These are phyloP conservation scores for Podotricha telesiphe DNA, from an alignment of 2,888 invertebrate species.

Conservation along the genomic window DNA sequence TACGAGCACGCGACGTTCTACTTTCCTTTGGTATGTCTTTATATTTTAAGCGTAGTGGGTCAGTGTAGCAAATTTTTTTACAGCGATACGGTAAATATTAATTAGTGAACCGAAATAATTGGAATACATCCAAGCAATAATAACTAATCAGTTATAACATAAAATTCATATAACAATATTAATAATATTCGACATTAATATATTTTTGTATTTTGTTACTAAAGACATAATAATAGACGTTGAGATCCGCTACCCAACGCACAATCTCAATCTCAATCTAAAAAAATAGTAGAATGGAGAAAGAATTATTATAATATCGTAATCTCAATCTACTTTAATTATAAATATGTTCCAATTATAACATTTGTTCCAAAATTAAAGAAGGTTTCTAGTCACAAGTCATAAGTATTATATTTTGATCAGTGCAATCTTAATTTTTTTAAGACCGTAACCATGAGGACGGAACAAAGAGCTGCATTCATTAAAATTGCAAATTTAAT, in stretches of 20 bases:
- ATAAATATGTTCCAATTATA: too few relatives aligned
- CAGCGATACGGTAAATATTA: constrained; percentile 26
- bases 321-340: too few relatives aligned
- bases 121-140: constrained; percentile 17
- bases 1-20: constrained; percentile 32
- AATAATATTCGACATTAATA: background rate
- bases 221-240: too few relatives aligned
- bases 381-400: too few relatives aligned
- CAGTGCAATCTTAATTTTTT: constrained; percentile 45
- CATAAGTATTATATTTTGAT: constrained; percentile 17
- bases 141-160: background rate
- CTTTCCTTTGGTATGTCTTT: constrained; percentile 18
- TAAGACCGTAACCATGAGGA: constrained; percentile 38
- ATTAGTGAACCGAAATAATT: constrained; percentile 35
- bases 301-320: too few relatives aligned
- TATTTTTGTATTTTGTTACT: too few relatives aligned
- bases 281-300: too few relatives aligned
- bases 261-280: too few relatives aligned
- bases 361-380: too few relatives aligned
- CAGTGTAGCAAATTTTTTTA: constrained; percentile 32
- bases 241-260: too few relatives aligned
- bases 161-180: background rate
- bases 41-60: constrained; percentile 24
- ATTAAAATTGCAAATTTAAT: constrained; percentile 53
- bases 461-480: constrained; percentile 40